Evolutionary conservation across 2,113 vertebrate species (phyloP), one percentile per base, ranked within the genome.

Genomic region (Ploceus nigricollis): DNA sequence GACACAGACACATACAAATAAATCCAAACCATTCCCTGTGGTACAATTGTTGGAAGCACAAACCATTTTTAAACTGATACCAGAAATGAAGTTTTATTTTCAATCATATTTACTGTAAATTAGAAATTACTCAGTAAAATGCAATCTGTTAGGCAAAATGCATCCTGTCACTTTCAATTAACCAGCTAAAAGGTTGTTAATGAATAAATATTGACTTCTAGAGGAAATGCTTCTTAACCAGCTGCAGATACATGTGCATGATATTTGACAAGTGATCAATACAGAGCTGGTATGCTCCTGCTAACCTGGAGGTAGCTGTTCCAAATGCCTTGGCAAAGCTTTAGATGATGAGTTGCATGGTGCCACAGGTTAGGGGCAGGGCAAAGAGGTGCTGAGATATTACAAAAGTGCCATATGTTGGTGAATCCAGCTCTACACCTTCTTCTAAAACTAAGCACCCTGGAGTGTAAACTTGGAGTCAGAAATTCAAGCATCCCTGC

Each of bases 131-230:
- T 93, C 88, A 82, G 83, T 94, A 73, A 89, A 95, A 95, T 82
- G 47, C 84, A 95, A 96, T 97, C 96, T 82, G 93, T 97, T 95
- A 94, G 87, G 87, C 91, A 94, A 96, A 97, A 97, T 92, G 94
- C 93, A 94, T 94, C 93, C 94, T 96, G 96, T 94, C 97, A 96
- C 94, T 96, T 97, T 84, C 96, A 97, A 97, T 98, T 97, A 98
- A 95, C 92, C 89, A 92, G 93, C 87, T 97, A 97, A 97, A 97
- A 96, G 96, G 94, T 94, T 96, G 94, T 96, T 96, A 96, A 97
- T 97, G 97, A 97, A 98, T 98, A 98, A 98, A 97, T 97, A 98
- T 98, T 97, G 97, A 97, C 97, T 97, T 96, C 76, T 96, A 68
- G 93, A 97, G 97, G 96, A 98, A 97, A 96, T 97, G 96, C 95